Percentiles rank a stretch among this genome's conserved stretches.
Evolutionary conservation across 2,797 vertebrate species (phyloP).

Genomic region (Nasua narica): DNA sequence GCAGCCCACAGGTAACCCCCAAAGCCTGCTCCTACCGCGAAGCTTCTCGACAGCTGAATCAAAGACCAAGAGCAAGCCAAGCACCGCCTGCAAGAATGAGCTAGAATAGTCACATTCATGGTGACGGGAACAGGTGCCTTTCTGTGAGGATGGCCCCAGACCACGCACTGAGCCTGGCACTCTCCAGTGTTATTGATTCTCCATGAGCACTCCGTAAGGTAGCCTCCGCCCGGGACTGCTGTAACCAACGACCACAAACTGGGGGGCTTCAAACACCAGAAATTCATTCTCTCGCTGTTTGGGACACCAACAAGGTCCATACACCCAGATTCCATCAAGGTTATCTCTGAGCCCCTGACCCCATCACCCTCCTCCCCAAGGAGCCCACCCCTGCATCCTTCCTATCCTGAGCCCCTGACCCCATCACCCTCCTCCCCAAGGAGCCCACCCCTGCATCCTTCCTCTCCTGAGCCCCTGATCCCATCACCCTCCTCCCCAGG

Average conservation of each 20-base stretch:
- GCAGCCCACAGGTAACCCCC: too few relatives aligned
- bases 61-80: neutral
- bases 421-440: too few relatives aligned
- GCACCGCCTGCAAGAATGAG: neutral
- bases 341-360: neutral
- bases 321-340: neutral
- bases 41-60: neutral
- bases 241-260: too few relatives aligned
- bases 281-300: neutral
- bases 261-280: neutral
- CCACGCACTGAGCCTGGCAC: neutral
- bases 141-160: neutral
- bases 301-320: neutral
- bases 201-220: neutral
- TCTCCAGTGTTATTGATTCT: rapidly evolving
- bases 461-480: neutral
- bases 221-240: too few relatives aligned
- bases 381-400: too few relatives aligned
- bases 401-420: neutral
- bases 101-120: rapidly evolving
- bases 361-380: too few relatives aligned
- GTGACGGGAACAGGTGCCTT: neutral
- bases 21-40: rapidly evolving
- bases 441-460: too few relatives aligned
- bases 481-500: too few relatives aligned